phyloP scores from a whole-genome alignment of 1,140 invertebrate species.

The Andrena cerasifolii region DNA sequence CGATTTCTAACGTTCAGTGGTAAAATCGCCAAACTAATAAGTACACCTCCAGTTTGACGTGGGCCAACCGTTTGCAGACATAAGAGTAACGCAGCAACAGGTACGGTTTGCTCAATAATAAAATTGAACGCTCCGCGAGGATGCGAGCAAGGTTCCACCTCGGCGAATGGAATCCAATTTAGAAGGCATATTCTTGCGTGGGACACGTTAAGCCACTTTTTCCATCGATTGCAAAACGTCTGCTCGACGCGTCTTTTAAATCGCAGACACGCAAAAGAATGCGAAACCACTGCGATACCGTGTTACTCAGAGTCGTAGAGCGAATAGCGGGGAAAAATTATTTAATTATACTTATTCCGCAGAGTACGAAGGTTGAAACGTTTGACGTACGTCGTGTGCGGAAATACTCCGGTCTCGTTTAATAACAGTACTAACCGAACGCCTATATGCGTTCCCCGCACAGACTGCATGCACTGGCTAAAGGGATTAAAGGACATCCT shows the following conservation, averaged over 20 bases:
- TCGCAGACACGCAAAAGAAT: neutral
- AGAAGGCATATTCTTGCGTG: neutral
- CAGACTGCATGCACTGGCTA: no score
- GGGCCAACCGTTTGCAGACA: neutral
- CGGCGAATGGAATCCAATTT: neutral
- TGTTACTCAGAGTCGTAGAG: no score
- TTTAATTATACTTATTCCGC: no score
- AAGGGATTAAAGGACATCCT: no score
- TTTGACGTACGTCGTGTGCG: no score
- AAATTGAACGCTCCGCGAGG: neutral
- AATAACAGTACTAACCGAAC: no score
- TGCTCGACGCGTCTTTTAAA: neutral
- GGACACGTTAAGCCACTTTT: neutral
- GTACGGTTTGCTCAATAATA: constrained; percentile 7
- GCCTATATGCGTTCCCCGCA: no score
- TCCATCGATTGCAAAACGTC: neutral
- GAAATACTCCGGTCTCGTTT: no score
- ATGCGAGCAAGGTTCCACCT: neutral
- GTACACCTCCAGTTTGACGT: neutral
- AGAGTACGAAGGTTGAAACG: no score
- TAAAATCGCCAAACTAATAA: neutral
- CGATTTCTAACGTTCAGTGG: neutral
- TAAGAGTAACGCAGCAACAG: constrained; percentile 10
- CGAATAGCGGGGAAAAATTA: no score
- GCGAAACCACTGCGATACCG: no score